Conservation (phyloP, 2,113 vertebrate species). For the Prunella fulvescens region DNA sequence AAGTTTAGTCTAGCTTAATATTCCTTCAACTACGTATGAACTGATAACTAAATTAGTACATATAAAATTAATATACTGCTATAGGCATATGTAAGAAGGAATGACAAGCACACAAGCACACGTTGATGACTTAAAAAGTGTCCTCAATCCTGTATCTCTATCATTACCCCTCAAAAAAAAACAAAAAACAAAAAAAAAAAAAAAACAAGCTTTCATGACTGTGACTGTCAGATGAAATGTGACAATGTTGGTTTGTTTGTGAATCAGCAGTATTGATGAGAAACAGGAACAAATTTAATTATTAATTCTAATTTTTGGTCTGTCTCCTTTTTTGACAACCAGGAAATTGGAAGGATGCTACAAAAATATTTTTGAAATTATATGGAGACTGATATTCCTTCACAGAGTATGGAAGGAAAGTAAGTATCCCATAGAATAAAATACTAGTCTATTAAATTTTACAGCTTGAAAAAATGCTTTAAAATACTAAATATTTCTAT, state of each 20-base stretch:
- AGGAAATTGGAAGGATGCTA: neutral
- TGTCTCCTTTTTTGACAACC: neutral
- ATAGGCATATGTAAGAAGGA: neutral
- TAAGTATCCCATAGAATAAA: neutral
- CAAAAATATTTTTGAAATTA: neutral
- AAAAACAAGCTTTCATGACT: neutral
- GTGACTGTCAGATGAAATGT: neutral
- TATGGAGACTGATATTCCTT: neutral
- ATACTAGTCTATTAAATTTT: neutral
- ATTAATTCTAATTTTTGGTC: neutral
- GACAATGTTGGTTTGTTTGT: neutral
- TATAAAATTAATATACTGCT: neutral
- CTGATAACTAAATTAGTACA: neutral
- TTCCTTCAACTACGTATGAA: neutral
- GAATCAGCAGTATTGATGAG: neutral
- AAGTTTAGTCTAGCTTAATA: neutral
- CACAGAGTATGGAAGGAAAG: neutral
- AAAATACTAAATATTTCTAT: neutral
- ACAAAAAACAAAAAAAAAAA: neutral
- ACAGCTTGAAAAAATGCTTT: neutral
- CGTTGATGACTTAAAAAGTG: neutral
- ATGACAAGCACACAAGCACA: neutral
- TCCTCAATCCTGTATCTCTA: neutral
- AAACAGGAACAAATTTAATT: neutral
- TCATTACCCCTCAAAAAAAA: neutral